phyloP scores from a whole-genome alignment of 2,888 invertebrate genomes.

The Xestia ashworthii region DNA sequence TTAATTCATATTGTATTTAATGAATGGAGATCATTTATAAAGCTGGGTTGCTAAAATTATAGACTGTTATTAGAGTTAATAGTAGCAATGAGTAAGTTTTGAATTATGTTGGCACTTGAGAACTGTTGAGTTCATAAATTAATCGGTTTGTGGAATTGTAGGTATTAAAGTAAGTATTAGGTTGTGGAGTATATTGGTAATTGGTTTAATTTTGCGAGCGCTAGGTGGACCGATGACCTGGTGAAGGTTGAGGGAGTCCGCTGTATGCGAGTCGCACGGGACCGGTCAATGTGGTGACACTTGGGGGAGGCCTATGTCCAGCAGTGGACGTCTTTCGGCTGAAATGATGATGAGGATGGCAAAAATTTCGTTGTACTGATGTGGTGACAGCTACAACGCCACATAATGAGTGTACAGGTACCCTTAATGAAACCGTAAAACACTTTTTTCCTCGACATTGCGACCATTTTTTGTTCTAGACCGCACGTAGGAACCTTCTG shows the following conservation, averaged over 20 bases:
- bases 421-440: too few species aligned
- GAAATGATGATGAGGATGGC: too few species aligned
- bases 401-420: too few species aligned
- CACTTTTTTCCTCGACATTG: too few species aligned
- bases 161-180: neutral
- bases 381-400: neutral
- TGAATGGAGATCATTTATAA: conserved; percentile 24
- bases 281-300: too few species aligned
- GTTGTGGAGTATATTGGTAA: neutral
- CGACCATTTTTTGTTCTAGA: too few species aligned
- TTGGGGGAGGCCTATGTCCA: too few species aligned
- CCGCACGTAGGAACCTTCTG: too few species aligned
- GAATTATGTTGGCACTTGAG: conserved; percentile 25
- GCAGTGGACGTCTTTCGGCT: too few species aligned
- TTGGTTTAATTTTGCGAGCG: neutral
- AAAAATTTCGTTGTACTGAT: neutral
- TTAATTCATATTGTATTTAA: neutral
- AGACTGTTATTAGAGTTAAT: conserved; percentile 29
- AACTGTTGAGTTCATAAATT: conserved; percentile 18
- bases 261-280: too few species aligned
- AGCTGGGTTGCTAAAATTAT: conserved; percentile 20
- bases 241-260: too few species aligned
- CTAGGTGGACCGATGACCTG: too few species aligned
- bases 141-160: conserved; percentile 16
- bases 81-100: conserved; percentile 31